These are phyloP conservation scores for Psilanteris sp. DNA, from an alignment of 1,140 invertebrate species.

Conservation along the genomic window DNA sequence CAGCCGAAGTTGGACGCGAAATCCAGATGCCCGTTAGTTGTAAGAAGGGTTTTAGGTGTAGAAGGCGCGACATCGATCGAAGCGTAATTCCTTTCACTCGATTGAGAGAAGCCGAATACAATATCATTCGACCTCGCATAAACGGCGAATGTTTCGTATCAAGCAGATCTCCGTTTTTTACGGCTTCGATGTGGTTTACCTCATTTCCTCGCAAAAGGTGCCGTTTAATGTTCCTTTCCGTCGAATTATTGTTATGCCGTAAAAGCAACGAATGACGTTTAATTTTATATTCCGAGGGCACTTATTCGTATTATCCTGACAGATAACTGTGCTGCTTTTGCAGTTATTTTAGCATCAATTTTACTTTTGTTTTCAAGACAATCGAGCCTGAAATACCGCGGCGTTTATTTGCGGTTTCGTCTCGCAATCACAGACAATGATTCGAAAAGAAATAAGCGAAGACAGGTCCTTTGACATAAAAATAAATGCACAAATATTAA, in stretches of 20 bases:
- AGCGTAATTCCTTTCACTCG: constrained; percentile 28
- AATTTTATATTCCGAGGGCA: constrained; percentile 20
- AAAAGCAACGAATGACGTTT: constrained; percentile 13
- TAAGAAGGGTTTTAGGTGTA: constrained; percentile 16
- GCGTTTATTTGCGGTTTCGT: constrained; percentile 8
- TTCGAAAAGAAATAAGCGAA: neutral
- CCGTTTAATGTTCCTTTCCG: constrained; percentile 16
- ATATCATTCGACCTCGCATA: constrained; percentile 30
- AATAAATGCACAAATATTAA: too few relatives aligned
- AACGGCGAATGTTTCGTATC: constrained; percentile 32
- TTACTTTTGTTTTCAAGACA: constrained; percentile 12
- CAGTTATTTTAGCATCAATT: constrained; percentile 4
- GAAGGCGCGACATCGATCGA: constrained; percentile 14
- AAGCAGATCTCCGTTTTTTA: constrained; percentile 21
- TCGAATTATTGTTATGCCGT: constrained; percentile 14
- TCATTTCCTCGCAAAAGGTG: constrained; percentile 20
- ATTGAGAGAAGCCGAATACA: constrained; percentile 31
- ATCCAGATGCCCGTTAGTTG: constrained; percentile 27
- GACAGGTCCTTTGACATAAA: neutral
- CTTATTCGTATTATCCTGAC: constrained; percentile 18
- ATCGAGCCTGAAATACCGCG: constrained; percentile 4
- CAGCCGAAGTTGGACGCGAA: constrained; percentile 21
- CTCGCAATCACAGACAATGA: neutral
- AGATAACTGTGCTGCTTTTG: constrained; percentile 15
- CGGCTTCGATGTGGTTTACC: constrained; percentile 26